Percentiles rank a stretch among this genome's conserved stretches.
phyloP scores from a whole-genome alignment of 1,140 invertebrate species.

The Saccostrea echinata region DNA sequence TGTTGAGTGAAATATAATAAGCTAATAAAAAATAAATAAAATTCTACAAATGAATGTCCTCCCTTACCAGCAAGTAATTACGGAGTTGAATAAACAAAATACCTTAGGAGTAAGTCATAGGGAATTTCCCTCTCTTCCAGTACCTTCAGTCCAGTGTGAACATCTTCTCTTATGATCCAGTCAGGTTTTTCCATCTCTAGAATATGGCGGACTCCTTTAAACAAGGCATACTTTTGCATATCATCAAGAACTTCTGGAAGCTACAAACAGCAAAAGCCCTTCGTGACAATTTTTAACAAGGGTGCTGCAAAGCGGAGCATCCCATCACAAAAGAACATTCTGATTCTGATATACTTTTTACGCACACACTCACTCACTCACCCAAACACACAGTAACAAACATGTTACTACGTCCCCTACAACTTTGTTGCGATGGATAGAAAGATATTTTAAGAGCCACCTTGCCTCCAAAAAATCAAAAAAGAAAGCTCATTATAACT shows the following conservation, averaged over 20 bases:
- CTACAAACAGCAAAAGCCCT: neutral
- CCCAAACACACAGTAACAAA: no score
- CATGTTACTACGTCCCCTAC: no score
- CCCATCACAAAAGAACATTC: no score
- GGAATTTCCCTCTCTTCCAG: slow-evolving; percentile 54
- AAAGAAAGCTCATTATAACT: no score
- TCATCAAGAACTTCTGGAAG: slow-evolving; percentile 49
- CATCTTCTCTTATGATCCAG: slow-evolving; percentile 56
- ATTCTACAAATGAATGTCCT: no score
- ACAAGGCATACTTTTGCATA: slow-evolving; percentile 38
- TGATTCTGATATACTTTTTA: no score
- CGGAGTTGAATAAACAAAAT: neutral
- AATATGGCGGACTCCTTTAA: slow-evolving; percentile 61
- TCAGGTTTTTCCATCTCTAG: slow-evolving; percentile 60
- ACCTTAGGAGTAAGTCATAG: slow-evolving; percentile 64
- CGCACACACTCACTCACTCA: no score
- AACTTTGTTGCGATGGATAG: neutral
- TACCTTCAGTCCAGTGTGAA: slow-evolving; percentile 53
- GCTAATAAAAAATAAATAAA: no score
- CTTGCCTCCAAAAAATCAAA: no score
- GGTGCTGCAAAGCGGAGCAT: no score
- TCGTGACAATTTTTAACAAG: neutral
- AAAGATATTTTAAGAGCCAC: neutral
- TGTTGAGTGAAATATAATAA: no score
- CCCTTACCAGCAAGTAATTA: no score